These are phyloP conservation scores for Odontamblyopus rebecca DNA, from an alignment of 2,797 vertebrate species.

Conservation along the genomic window DNA sequence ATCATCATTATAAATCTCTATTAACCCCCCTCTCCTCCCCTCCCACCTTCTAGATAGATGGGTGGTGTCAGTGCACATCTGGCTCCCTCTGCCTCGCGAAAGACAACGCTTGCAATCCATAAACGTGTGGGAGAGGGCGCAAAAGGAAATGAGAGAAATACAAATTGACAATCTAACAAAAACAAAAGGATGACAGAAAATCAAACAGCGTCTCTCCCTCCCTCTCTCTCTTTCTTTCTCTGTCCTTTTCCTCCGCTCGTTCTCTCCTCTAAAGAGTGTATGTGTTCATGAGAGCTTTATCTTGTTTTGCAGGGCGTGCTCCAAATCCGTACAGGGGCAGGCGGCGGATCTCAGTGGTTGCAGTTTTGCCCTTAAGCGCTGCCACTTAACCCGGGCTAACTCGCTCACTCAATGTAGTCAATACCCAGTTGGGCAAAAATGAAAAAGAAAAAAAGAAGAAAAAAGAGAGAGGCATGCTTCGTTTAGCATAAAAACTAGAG, in stretches of 20 bases:
- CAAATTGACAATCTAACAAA: slow-evolving; percentile 62
- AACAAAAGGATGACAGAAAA: slow-evolving; percentile 70
- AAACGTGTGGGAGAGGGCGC: slow-evolving; percentile 44
- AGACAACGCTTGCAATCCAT: slow-evolving; percentile 40
- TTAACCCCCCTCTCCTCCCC: slow-evolving; percentile 53
- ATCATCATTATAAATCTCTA: slow-evolving; percentile 70
- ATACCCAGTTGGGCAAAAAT: slow-evolving; percentile 72
- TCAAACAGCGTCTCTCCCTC: slow-evolving; percentile 51
- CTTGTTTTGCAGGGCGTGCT: slow-evolving; percentile 60
- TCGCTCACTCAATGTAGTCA: slow-evolving; percentile 72
- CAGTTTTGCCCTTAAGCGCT: slow-evolving; percentile 73
- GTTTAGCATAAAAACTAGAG: slow-evolving; percentile 68
- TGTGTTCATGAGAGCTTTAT: slow-evolving; percentile 58
- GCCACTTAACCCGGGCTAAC: slow-evolving; percentile 76
- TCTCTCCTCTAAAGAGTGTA: slow-evolving; percentile 22
- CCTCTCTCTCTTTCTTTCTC: slow-evolving; percentile 21
- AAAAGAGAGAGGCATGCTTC: slow-evolving; percentile 37
- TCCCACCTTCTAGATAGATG: slow-evolving; percentile 63
- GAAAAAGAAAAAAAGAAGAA: slow-evolving; percentile 20
- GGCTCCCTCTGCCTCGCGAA: slow-evolving; percentile 23
- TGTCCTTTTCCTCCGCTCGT: slow-evolving; percentile 12
- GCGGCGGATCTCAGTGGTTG: slow-evolving; percentile 63
- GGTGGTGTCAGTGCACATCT: slow-evolving; percentile 64
- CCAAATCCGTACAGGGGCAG: slow-evolving; percentile 54
- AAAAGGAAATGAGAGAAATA: slow-evolving; percentile 56